Percentiles rank a stretch among this genome's conserved stretches.
Conservation (phyloP, 2,113 vertebrate species). For the Paralichthys olivaceus region DNA sequence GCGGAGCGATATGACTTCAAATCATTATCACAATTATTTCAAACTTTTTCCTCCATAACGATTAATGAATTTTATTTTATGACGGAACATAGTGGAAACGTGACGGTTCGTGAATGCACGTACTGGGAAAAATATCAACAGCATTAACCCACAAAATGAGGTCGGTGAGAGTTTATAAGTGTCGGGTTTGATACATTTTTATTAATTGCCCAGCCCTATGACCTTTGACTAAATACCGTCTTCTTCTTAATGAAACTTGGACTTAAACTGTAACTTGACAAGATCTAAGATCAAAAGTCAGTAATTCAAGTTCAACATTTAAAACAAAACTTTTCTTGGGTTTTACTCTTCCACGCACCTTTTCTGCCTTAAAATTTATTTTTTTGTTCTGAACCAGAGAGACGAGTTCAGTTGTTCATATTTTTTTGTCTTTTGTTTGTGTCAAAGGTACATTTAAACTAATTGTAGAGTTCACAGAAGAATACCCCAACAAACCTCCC, state of each 20-base stretch:
- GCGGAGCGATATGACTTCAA: too few species aligned
- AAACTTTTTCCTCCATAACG: too few species aligned
- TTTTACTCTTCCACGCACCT: background rate
- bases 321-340: background rate
- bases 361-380: background rate
- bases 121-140: too few species aligned
- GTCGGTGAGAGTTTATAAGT: too few species aligned
- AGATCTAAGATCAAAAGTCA: background rate
- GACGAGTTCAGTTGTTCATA: background rate
- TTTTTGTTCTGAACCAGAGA: background rate
- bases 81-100: too few species aligned
- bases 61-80: too few species aligned
- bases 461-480: slow-evolving; percentile 99
- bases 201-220: too few species aligned
- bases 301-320: background rate
- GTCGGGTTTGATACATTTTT: too few species aligned
- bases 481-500: slow-evolving; percentile 98
- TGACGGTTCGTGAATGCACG: too few species aligned
- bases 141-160: too few species aligned
- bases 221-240: too few species aligned
- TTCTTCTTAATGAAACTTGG: background rate
- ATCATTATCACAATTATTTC: too few species aligned
- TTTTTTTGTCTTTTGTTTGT: slow-evolving; percentile 38
- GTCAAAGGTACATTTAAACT: slow-evolving; percentile 96
- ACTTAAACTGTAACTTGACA: background rate